Evolutionary conservation across 2,888 invertebrate genomes (phyloP).

Genomic region (Exocentrus adspersus): DNA sequence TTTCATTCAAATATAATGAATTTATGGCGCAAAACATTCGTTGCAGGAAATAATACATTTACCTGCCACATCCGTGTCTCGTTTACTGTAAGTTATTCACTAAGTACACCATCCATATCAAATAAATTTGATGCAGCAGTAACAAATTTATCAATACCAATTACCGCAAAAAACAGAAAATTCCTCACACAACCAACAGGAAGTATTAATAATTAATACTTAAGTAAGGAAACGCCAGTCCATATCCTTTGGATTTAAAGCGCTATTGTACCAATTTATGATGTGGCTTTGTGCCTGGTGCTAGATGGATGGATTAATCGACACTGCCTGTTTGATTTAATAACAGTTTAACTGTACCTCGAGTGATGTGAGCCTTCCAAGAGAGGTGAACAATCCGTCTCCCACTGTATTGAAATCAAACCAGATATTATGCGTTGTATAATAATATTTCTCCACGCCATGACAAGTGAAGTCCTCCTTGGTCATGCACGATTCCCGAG

Average conservation of each 20-base stretch:
- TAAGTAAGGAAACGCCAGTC: slow-evolving; percentile 17
- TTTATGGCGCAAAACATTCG: too few relatives aligned
- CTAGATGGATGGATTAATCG: slow-evolving; percentile 28
- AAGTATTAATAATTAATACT: slow-evolving; percentile 33
- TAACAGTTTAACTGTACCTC: slow-evolving; percentile 29
- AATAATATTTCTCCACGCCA: slow-evolving; percentile 26
- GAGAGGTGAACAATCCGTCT: slow-evolving; percentile 22
- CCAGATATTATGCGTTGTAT: slow-evolving; percentile 23
- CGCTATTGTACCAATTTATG: slow-evolving; percentile 29
- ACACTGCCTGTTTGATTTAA: slow-evolving; percentile 25
- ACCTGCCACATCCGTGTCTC: too few relatives aligned
- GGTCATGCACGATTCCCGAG: slow-evolving; percentile 35
- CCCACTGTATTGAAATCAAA: slow-evolving; percentile 29
- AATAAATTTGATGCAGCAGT: slow-evolving; percentile 1
- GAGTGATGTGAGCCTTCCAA: slow-evolving; percentile 20
- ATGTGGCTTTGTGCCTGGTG: slow-evolving; percentile 18
- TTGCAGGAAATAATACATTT: too few relatives aligned
- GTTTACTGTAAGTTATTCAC: too few relatives aligned
- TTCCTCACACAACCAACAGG: slow-evolving; percentile 17
- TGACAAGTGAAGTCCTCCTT: slow-evolving; percentile 38
- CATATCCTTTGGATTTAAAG: slow-evolving; percentile 28
- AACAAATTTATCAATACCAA: slow-evolving; percentile 6
- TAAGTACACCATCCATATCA: neutral
- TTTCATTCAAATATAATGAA: too few relatives aligned
- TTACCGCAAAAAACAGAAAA: slow-evolving; percentile 5